A percentile compares a stretch with the other conserved stretches of the same genome.
These are phyloP conservation scores for Pluvianellus socialis DNA, from an alignment of 2,113 vertebrate genomes.

Conservation along the genomic window DNA sequence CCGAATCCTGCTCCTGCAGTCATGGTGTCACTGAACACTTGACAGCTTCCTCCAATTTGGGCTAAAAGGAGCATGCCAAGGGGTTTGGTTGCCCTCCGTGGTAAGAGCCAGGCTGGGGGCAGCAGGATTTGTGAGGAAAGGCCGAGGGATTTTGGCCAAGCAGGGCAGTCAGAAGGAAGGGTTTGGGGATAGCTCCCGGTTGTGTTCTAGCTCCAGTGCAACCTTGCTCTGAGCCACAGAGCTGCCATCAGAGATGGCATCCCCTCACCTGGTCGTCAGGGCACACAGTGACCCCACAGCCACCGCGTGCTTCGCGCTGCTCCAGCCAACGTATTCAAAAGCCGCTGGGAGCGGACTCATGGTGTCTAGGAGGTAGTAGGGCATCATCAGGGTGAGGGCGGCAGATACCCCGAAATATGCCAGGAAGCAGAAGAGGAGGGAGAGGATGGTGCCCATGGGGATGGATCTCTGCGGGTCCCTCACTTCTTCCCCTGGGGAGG, in stretches of 20 bases:
- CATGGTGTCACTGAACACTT: neutral
- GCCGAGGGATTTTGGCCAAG: neutral
- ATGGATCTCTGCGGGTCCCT: slow-evolving; percentile 84
- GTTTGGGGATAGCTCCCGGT: neutral
- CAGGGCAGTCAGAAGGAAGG: neutral
- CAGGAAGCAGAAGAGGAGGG: slow-evolving; percentile 87
- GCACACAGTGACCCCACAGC: slow-evolving; percentile 63
- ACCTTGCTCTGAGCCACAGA: neutral
- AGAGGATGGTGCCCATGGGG: slow-evolving; percentile 81
- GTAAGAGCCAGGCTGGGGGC: neutral
- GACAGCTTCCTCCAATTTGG: neutral
- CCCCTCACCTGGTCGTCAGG: slow-evolving; percentile 59
- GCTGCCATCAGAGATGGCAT: rapidly evolving
- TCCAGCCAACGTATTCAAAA: slow-evolving; percentile 82
- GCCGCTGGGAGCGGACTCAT: slow-evolving; percentile 82
- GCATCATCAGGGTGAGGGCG: slow-evolving; percentile 88
- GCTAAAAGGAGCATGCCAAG: neutral
- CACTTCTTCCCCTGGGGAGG: slow-evolving; percentile 83
- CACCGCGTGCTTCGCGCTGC: slow-evolving; percentile 73
- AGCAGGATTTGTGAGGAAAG: neutral
- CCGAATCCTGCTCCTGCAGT: neutral
- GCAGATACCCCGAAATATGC: slow-evolving; percentile 86
- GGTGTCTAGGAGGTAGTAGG: slow-evolving; percentile 81
- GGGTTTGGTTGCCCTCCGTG: neutral
- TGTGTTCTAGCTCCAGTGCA: neutral